A percentile compares a stretch with the other conserved stretches of the same genome.
These are phyloP conservation scores for Chymomyza fuscimana DNA, from an alignment of 2,888 invertebrate genomes.

Conservation along the genomic window DNA sequence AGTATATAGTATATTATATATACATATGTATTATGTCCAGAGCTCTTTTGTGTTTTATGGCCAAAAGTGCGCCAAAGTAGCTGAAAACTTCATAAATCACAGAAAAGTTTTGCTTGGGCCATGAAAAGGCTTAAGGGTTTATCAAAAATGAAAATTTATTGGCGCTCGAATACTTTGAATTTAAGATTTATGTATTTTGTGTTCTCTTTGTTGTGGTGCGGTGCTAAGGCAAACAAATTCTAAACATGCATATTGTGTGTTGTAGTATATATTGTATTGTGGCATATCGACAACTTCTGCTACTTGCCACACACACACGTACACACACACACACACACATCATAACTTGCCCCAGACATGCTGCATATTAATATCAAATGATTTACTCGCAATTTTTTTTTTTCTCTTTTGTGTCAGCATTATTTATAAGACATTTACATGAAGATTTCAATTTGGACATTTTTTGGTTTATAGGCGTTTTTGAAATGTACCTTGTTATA, in stretches of 20 bases:
- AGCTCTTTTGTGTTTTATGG: slow-evolving; percentile 56
- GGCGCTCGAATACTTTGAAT: slow-evolving; percentile 63
- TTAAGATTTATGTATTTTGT: slow-evolving; percentile 63
- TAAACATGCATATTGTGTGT: background rate
- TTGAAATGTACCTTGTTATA: too few species aligned
- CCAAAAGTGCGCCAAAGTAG: slow-evolving; percentile 53
- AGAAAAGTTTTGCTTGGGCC: slow-evolving; percentile 66
- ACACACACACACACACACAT: background rate
- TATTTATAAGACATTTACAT: background rate
- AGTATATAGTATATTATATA: background rate
- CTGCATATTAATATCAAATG: slow-evolving; percentile 4
- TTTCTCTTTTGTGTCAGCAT: background rate
- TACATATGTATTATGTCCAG: slow-evolving; percentile 30
- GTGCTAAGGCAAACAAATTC: background rate
- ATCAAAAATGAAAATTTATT: slow-evolving; percentile 70
- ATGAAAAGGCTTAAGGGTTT: slow-evolving; percentile 71
- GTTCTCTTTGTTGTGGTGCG: background rate
- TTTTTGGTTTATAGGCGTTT: too few species aligned
- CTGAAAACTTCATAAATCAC: slow-evolving; percentile 70
- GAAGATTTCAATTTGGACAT: too few species aligned
- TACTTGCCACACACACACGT: background rate
- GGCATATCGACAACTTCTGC: slow-evolving; percentile 15
- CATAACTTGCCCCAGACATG: slow-evolving; percentile 1
- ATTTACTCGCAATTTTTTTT: background rate
- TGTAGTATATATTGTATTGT: background rate